Conservation (phyloP, 1,140 invertebrate species). For the Bombyx mandarina region DNA sequence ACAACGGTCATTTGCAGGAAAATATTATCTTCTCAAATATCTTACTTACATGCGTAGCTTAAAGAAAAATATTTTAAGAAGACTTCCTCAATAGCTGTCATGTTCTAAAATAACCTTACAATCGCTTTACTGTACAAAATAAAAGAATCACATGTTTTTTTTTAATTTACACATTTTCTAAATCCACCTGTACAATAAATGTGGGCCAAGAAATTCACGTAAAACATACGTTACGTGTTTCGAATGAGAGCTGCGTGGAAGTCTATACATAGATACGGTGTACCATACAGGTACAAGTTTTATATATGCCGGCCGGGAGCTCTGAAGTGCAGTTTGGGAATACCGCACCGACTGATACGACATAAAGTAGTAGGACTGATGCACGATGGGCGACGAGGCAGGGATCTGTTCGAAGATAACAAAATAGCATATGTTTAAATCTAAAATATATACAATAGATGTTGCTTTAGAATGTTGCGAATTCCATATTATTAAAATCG, state of each 20-base stretch:
- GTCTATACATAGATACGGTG: slow-evolving; percentile 6
- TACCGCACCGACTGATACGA: slow-evolving; percentile 65
- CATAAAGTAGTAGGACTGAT: slow-evolving; percentile 40
- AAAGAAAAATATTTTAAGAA: too few species aligned
- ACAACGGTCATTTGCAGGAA: too few species aligned
- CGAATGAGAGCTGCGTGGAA: slow-evolving; percentile 25
- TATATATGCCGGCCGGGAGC: slow-evolving; percentile 36
- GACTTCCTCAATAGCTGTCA: too few species aligned
- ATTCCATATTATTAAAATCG: too few species aligned
- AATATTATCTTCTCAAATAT: too few species aligned
- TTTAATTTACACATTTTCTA: slow-evolving; percentile 4
- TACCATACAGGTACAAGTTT: slow-evolving; percentile 12
- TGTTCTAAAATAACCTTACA: too few species aligned
- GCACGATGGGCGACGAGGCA: slow-evolving; percentile 9
- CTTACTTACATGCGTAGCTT: too few species aligned
- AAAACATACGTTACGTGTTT: slow-evolving; percentile 34
- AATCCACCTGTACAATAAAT: slow-evolving; percentile 10
- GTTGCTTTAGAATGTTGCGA: too few species aligned
- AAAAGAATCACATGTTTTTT: background rate
- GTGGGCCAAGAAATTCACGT: slow-evolving; percentile 21
- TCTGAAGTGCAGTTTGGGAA: slow-evolving; percentile 69
- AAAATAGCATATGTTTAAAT: too few species aligned
- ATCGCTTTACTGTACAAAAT: background rate
- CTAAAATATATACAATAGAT: too few species aligned
- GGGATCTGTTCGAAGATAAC: slow-evolving; percentile 22